Conservation (phyloP, 2,797 vertebrate genomes). For the Smutsia gigantea region DNA sequence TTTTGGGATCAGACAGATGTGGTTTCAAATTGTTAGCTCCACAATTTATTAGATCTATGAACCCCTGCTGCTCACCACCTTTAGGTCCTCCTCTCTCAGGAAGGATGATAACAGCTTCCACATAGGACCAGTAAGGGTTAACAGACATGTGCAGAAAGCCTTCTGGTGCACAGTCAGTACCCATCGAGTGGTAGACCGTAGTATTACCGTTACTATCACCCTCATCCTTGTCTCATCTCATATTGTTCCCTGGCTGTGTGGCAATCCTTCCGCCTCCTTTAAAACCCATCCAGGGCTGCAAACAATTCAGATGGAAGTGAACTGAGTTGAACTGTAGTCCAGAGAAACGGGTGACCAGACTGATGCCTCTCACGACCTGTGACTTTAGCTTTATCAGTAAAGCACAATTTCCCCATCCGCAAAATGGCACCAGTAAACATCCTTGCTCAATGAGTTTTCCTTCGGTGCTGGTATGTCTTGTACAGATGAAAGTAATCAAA, state of each 20-base stretch:
- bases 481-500: background rate
- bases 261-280: background rate
- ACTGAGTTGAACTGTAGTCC: background rate
- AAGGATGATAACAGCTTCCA: background rate
- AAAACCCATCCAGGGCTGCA: background rate
- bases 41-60: background rate
- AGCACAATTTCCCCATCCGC: background rate
- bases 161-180: background rate
- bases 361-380: accelerated
- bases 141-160: background rate
- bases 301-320: background rate
- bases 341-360: background rate
- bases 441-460: background rate
- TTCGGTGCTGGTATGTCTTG: background rate
- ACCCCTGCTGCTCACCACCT: background rate
- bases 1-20: background rate
- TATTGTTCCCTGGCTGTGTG: background rate
- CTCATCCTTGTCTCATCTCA: background rate
- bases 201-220: background rate
- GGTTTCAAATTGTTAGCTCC: conserved; percentile 5
- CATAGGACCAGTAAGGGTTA: background rate
- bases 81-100: background rate
- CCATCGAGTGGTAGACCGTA: background rate
- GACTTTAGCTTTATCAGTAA: background rate
- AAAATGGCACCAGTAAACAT: background rate